Percentiles rank a stretch among this genome's conserved stretches.
Evolutionary conservation across 2,797 vertebrate genomes (phyloP).

Genomic region (Macroramphosus scolopax): DNA sequence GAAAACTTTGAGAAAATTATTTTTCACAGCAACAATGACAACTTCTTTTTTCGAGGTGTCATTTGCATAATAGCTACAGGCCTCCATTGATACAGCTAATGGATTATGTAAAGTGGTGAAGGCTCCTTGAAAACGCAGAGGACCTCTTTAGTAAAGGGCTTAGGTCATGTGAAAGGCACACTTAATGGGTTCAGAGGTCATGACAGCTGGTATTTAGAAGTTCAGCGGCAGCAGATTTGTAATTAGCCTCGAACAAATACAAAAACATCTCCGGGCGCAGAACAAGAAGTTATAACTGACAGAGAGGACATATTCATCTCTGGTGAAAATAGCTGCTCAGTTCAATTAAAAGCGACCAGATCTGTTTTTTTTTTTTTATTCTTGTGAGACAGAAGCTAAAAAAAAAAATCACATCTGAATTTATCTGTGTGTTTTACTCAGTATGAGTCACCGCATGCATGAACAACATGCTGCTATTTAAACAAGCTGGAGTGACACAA

Average conservation of each 20-base stretch:
- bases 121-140: constrained; percentile 53
- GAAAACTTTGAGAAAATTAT: constrained; percentile 31
- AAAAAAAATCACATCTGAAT: too few species aligned
- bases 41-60: not conserved
- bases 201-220: constrained; percentile 74
- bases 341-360: too few species aligned
- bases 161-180: constrained; percentile 76
- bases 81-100: constrained; percentile 67
- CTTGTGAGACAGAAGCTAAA: too few species aligned
- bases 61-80: constrained; percentile 65
- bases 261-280: constrained; percentile 52
- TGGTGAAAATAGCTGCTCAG: too few species aligned
- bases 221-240: constrained; percentile 71
- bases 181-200: constrained; percentile 76
- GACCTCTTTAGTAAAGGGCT: constrained; percentile 65
- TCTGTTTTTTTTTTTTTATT: too few species aligned
- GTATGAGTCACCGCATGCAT: constrained; percentile 5
- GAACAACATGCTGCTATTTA: constrained; percentile 11
- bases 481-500: constrained; percentile 13
- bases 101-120: constrained; percentile 65
- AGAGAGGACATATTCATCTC: constrained; percentile 7
- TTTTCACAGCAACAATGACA: constrained; percentile 50
- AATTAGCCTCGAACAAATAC: constrained; percentile 72
- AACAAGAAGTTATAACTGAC: constrained; percentile 45
- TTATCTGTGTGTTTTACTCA: too few species aligned